phyloP scores from a whole-genome alignment of 1,140 invertebrate genomes.

The Hyphantria cunea region DNA sequence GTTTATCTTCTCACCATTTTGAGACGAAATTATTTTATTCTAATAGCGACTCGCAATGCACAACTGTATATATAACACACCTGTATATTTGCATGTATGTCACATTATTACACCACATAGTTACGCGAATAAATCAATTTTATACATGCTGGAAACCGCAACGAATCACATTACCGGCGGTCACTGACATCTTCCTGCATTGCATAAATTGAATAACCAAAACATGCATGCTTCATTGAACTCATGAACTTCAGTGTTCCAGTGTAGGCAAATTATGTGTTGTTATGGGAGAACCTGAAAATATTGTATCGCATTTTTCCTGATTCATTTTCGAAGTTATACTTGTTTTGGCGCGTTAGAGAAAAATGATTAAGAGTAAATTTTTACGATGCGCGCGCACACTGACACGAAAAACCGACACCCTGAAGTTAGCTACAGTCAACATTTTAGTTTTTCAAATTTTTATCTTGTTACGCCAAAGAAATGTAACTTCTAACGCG shows the following conservation, averaged over 20 bases:
- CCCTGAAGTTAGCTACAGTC: too few species aligned
- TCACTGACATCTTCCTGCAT: constrained; percentile 64
- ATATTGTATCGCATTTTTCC: not conserved
- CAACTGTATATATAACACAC: constrained; percentile 22
- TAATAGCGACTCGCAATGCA: constrained; percentile 27
- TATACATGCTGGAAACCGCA: constrained; percentile 55
- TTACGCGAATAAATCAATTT: constrained; percentile 61
- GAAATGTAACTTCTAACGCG: too few species aligned
- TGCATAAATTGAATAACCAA: constrained; percentile 48
- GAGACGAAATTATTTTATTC: too few species aligned
- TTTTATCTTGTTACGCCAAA: too few species aligned
- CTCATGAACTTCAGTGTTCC: constrained; percentile 12
- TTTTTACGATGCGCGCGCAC: too few species aligned
- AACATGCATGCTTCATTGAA: constrained; percentile 28
- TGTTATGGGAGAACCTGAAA: constrained; percentile 5
- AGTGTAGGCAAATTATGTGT: constrained; percentile 3
- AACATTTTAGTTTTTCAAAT: too few species aligned
- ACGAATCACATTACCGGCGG: constrained; percentile 64
- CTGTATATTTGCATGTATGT: not conserved
- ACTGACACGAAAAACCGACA: too few species aligned
- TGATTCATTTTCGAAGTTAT: too few species aligned
- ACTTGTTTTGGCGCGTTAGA: too few species aligned
- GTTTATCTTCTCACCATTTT: too few species aligned
- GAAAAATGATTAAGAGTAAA: too few species aligned
- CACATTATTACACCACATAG: constrained; percentile 27